phyloP scores from a whole-genome alignment of 1,140 invertebrate genomes.

The Helicoverpa armigera region DNA sequence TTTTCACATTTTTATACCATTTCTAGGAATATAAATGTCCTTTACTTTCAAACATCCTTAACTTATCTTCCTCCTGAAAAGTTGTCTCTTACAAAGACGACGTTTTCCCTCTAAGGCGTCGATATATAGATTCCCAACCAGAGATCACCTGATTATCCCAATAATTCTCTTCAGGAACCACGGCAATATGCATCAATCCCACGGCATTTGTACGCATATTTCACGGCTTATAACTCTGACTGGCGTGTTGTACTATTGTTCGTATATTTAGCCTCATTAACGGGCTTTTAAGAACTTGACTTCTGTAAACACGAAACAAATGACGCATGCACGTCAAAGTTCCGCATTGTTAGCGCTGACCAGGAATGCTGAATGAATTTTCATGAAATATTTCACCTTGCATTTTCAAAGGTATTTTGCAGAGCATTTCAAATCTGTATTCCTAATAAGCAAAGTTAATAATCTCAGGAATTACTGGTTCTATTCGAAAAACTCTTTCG shows the following conservation, averaged over 20 bases:
- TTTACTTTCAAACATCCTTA: no score
- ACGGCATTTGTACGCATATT: neutral
- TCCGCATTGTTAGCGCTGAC: conserved; percentile 12
- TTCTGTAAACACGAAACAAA: neutral
- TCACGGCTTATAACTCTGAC: neutral
- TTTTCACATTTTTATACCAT: no score
- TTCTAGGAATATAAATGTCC: no score
- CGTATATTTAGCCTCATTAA: conserved; percentile 27
- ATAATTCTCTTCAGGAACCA: neutral
- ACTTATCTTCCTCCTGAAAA: no score
- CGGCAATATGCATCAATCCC: neutral
- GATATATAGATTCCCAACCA: no score
- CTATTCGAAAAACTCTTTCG: no score
- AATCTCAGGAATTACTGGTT: no score
- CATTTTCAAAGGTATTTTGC: neutral
- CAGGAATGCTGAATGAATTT: neutral
- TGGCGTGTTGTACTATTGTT: conserved; percentile 22
- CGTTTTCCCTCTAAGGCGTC: no score
- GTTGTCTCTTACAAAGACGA: no score
- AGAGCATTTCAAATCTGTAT: no score
- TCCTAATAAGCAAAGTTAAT: no score
- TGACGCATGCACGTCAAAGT: conserved; percentile 7
- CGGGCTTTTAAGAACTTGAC: conserved; percentile 8
- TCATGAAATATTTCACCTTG: neutral
- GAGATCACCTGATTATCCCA: neutral